Conservation (phyloP, 2,888 invertebrate species). For the Brachyptera putata region DNA sequence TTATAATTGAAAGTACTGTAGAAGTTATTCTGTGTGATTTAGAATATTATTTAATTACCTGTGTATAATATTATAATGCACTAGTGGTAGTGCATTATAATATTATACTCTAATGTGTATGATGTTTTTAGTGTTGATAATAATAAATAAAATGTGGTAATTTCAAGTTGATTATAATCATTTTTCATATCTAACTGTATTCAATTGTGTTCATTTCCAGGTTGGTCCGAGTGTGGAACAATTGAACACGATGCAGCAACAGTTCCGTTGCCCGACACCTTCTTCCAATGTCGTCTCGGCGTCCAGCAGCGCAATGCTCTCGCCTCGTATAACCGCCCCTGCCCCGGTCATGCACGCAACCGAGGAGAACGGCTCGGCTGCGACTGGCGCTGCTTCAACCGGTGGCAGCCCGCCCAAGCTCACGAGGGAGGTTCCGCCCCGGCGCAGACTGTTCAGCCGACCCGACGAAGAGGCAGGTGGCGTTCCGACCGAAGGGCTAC, state of each 20-base stretch:
- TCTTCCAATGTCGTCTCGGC: slow-evolving; percentile 27
- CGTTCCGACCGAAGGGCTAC: slow-evolving; percentile 37
- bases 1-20: too few relatives aligned
- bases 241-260: slow-evolving; percentile 23
- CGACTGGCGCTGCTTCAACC: slow-evolving; percentile 26
- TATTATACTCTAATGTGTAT: too few relatives aligned
- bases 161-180: too few relatives aligned
- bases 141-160: too few relatives aligned
- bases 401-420: slow-evolving; percentile 48
- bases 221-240: slow-evolving; percentile 32
- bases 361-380: neutral
- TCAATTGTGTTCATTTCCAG: slow-evolving; percentile 34
- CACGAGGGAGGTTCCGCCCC: slow-evolving; percentile 42
- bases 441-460: slow-evolving; percentile 54
- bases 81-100: too few relatives aligned
- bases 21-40: too few relatives aligned
- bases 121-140: too few relatives aligned
- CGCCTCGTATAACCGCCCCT: slow-evolving; percentile 27
- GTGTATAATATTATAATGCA: too few relatives aligned
- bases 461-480: slow-evolving; percentile 49
- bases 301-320: slow-evolving; percentile 27
- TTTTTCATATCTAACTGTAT: too few relatives aligned
- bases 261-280: slow-evolving; percentile 28
- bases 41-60: too few relatives aligned
- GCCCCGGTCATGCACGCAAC: neutral